Conservation (phyloP, 2,888 invertebrate species). For the Chalcosyrphus nemorum region DNA sequence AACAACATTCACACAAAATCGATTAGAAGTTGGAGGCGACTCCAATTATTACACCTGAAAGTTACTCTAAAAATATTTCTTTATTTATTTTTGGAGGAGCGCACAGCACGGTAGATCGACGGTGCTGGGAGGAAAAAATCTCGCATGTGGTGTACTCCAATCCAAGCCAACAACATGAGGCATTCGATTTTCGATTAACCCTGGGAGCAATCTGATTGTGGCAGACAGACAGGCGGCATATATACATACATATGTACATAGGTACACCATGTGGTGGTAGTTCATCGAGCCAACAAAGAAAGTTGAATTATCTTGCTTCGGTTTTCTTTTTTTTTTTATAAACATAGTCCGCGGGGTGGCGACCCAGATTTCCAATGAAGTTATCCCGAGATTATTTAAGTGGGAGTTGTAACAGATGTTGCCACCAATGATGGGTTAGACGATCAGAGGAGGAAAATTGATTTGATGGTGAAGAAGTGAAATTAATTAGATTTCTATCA, state of each 20-base stretch:
- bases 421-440: background rate
- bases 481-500: slow-evolving; percentile 68
- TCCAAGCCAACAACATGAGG: slow-evolving; percentile 44
- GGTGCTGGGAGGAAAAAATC: background rate
- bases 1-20: slow-evolving; percentile 18
- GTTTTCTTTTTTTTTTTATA: slow-evolving; percentile 8
- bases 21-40: slow-evolving; percentile 25
- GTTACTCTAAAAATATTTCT: slow-evolving; percentile 35
- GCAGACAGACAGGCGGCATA: slow-evolving; percentile 65
- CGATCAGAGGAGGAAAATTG: slow-evolving; percentile 39
- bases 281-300: slow-evolving; percentile 56
- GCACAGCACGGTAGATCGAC: slow-evolving; percentile 15
- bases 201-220: slow-evolving; percentile 61
- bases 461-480: slow-evolving; percentile 60
- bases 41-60: slow-evolving; percentile 58
- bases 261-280: slow-evolving; percentile 30
- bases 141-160: slow-evolving; percentile 33
- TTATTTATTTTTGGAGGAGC: slow-evolving; percentile 29
- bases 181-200: slow-evolving; percentile 60
- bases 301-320: slow-evolving; percentile 58
- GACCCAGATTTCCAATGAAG: slow-evolving; percentile 53
- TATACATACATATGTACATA: too few species aligned
- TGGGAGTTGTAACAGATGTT: slow-evolving; percentile 34
- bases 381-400: slow-evolving; percentile 44
- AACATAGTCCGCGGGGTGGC: slow-evolving; percentile 60